Evolutionary conservation across 1,140 invertebrate genomes (phyloP).

Genomic region (Hirudo medicinalis): DNA sequence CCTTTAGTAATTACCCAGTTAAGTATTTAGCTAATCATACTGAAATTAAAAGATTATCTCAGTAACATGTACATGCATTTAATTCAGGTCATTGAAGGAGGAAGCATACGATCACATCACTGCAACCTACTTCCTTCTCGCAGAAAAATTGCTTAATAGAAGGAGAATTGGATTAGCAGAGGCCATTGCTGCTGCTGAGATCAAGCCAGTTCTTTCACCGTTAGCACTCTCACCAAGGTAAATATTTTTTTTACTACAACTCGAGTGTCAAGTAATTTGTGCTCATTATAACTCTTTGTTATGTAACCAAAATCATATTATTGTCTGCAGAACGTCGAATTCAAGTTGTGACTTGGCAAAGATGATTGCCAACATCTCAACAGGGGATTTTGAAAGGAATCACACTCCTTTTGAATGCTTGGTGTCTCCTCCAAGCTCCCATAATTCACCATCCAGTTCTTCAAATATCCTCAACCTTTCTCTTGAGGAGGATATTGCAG

Average conservation of each 20-base stretch:
- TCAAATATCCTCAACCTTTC: background rate
- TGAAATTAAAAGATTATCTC: too few species aligned
- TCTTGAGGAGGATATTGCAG: background rate
- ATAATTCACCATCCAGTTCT: background rate
- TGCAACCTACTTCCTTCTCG: slow-evolving; percentile 91
- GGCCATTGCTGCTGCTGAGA: slow-evolving; percentile 8
- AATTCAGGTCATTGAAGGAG: slow-evolving; percentile 66
- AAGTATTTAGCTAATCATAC: too few species aligned
- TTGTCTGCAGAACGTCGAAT: background rate
- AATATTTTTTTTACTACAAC: slow-evolving; percentile 17
- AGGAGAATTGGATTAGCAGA: slow-evolving; percentile 23
- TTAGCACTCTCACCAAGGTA: slow-evolving; percentile 42
- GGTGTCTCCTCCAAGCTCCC: slow-evolving; percentile 1
- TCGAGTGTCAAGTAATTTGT: background rate
- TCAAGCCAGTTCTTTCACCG: slow-evolving; percentile 40
- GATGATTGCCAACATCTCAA: background rate
- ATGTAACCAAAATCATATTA: background rate
- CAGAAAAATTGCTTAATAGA: slow-evolving; percentile 70
- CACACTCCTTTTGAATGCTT: background rate
- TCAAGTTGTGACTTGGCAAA: background rate
- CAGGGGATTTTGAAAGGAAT: background rate
- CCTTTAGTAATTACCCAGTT: too few species aligned
- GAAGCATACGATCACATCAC: slow-evolving; percentile 97
- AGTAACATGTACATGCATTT: too few species aligned
- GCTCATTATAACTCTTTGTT: background rate